Conservation (phyloP, 1,140 invertebrate species). For the Globodera ellingtonae region DNA sequence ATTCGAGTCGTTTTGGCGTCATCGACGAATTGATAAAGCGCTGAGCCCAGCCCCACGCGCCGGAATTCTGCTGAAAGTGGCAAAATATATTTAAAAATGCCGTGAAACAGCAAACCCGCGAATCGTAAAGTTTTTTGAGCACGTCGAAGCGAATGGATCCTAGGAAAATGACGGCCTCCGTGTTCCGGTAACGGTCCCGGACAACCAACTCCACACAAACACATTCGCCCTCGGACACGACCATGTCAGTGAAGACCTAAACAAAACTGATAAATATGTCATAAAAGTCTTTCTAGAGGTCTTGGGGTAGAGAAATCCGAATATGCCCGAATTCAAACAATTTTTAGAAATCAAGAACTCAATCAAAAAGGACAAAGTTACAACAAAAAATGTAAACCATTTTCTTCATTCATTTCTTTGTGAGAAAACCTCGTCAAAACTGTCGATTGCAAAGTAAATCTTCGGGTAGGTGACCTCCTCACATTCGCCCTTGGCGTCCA, state of each 20-base stretch:
- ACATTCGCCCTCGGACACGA: conserved; percentile 95
- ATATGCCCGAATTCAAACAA: no score
- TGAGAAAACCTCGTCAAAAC: conserved; percentile 79
- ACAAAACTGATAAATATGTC: conserved; percentile 25
- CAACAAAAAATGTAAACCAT: no score
- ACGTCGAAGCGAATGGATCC: conserved; percentile 96
- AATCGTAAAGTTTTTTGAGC: conserved; percentile 92
- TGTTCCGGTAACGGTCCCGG: conserved; percentile 77
- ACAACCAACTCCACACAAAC: conserved; percentile 95
- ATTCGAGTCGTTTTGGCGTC: conserved; percentile 78
- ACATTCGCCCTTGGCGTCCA: conserved; percentile 95
- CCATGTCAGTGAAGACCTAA: conserved; percentile 84
- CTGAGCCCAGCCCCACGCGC: conserved; percentile 92
- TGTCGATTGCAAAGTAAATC: conserved; percentile 98
- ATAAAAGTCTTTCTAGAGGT: neutral
- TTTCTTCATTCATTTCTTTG: neutral
- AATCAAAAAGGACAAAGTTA: no score
- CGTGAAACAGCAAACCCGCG: conserved; percentile 75
- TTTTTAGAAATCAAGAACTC: no score
- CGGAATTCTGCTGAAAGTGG: conserved; percentile 77
- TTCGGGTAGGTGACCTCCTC: conserved; percentile 98
- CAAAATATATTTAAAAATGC: neutral
- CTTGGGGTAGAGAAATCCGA: no score
- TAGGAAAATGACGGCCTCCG: conserved; percentile 86
- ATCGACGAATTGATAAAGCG: conserved; percentile 82